Percentiles rank a stretch among this genome's conserved stretches.
These are phyloP conservation scores for Gorsachius goisagi DNA, from an alignment of 2,113 vertebrate genomes.

Conservation along the genomic window DNA sequence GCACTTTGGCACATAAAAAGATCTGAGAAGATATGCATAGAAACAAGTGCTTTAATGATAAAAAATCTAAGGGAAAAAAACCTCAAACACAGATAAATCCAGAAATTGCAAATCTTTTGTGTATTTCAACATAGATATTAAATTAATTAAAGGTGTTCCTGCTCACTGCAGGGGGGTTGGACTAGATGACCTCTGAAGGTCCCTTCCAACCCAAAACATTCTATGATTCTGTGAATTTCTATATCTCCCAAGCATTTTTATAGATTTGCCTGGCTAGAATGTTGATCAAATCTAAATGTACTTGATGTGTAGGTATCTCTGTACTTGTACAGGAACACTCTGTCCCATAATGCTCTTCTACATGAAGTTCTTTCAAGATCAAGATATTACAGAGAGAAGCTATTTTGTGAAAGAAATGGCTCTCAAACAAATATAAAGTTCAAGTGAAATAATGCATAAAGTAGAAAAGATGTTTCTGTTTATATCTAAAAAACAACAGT, in stretches of 20 bases:
- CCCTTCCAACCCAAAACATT: too few species aligned
- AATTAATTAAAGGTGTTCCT: background rate
- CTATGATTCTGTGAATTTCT: background rate
- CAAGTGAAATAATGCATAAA: background rate
- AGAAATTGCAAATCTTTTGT: background rate
- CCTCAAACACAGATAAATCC: background rate
- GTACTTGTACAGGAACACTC: background rate
- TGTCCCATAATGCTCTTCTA: background rate
- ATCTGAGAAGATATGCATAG: background rate
- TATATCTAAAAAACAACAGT: background rate
- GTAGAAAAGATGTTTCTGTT: background rate
- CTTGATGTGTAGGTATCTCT: background rate
- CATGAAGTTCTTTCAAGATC: background rate
- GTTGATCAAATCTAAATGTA: background rate
- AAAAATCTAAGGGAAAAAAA: background rate
- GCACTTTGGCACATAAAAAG: background rate
- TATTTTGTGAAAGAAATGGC: background rate
- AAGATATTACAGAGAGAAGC: background rate
- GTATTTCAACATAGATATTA: background rate
- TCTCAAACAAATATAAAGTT: background rate
- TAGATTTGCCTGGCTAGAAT: background rate
- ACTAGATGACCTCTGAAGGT: too few species aligned
- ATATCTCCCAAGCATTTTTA: background rate
- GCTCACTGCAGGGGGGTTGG: too few species aligned
- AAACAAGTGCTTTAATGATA: background rate